Conservation (phyloP, 1,140 invertebrate genomes). For the Drosophila rufa region DNA sequence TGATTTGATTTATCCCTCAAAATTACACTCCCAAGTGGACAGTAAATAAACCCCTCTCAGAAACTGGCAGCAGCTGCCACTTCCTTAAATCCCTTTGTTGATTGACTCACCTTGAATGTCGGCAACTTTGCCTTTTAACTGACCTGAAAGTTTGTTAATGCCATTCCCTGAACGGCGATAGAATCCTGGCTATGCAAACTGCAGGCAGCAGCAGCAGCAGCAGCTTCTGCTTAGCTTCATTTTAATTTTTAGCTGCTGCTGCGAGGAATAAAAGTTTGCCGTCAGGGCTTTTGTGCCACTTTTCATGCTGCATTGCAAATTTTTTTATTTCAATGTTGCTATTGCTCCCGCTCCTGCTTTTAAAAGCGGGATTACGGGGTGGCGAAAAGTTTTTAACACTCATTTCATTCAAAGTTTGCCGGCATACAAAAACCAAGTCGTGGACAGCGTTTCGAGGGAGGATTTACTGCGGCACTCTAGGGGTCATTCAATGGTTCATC, state of each 20-base stretch:
- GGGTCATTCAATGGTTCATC: constrained; percentile 48
- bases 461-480: constrained; percentile 7
- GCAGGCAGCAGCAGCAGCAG: constrained; percentile 4
- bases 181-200: constrained; percentile 38
- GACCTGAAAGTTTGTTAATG: constrained; percentile 50
- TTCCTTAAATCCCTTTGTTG: constrained; percentile 38
- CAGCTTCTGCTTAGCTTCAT: constrained; percentile 39
- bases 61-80: constrained; percentile 1
- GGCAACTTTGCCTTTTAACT: constrained; percentile 37
- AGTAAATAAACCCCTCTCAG: constrained; percentile 17
- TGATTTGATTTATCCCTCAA: constrained; percentile 3
- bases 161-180: constrained; percentile 33
- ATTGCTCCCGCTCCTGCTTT: neutral
- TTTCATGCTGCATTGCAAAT: constrained; percentile 45
- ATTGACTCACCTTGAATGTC: constrained; percentile 47
- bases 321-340: constrained; percentile 36
- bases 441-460: constrained; percentile 5
- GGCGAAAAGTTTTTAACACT: constrained; percentile 43
- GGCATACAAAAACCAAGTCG: constrained; percentile 19
- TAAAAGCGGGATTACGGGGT: constrained; percentile 14
- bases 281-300: constrained; percentile 44
- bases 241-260: constrained; percentile 42
- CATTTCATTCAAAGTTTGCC: constrained; percentile 51
- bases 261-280: constrained; percentile 28
- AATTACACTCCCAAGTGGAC: constrained; percentile 11